Base-by-base conservation (phyloP, 2,888 invertebrate genomes). In the Atethmia centrago region DNA sequence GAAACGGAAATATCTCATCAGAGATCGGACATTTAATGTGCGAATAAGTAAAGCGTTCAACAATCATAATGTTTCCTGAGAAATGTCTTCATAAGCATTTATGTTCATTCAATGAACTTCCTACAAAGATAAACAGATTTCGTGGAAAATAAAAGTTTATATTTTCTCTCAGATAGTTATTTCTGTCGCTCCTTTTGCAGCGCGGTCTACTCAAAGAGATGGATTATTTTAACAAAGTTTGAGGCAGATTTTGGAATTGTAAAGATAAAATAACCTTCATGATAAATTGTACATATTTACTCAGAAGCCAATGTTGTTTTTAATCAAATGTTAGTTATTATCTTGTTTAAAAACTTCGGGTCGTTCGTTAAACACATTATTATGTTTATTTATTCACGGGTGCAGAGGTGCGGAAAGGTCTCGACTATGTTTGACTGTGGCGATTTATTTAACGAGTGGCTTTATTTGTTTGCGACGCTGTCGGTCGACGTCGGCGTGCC, bases 391-490 rank as follows among this genome's bases (percentile, higher is more conserved):
- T 93, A 92, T 93, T 92, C 89, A 89, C 87, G 85, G 86, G 89
- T 87, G 88, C 85, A 89, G 88, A 93, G 92, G 93, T 92, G 94
- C 91, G 91, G 93, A 92, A 92, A 93, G 93, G 92, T 91, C 91
- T 88, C 88, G 88, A 85, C 90, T 89, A 92, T 93, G 94, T 94
- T 94, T 93, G 93, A 92, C 91, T 92, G 92, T 86, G 90, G 91
- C 92, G 93, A 94, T 94, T 94, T 94, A 93, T 94, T 93, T 93
- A 94, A 93, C 92, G 93, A 94, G 92, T 91, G 90, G 91, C 92
- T 93, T 93, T 93, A 93, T 94, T 94, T 94, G 94, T 93, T 93
- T 93, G 91, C 87, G 89, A 90, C 90, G 88, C 89, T 86, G 88
- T 84, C 87, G 89, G 88, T 85, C 88, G 84, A 79, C 80, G 79